Base-by-base conservation (phyloP, 2,888 invertebrate species). In the Stenodema calcarata region DNA sequence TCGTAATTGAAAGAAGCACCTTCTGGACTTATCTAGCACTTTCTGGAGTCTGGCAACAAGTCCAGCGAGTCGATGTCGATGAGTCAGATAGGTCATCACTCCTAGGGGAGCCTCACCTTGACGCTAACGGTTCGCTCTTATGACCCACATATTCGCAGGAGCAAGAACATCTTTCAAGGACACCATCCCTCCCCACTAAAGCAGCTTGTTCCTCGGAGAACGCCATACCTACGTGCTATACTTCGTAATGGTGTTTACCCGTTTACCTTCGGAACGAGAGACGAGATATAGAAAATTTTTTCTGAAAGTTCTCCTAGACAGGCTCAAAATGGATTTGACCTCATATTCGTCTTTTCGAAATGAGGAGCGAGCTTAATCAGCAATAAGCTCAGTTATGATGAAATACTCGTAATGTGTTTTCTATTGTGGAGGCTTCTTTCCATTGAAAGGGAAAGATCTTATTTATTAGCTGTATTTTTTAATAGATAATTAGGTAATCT, bases 131-230 rank as follows among this genome's bases (percentile, higher is more conserved):
- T 82, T 41, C 69, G 82, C 82, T 82, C 82, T 69, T 82, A 41
- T 82, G 82, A 82, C 82, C 82, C 69, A 69, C 62, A 82, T 82
- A 82, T 82, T 82, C 82, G 82, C 82, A 42, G 82, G 82, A 69
- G 82, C 82, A 82, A 82, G 82, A 82, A 82, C 82, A 82, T 82
- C 69, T 69, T 42, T 62, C 82, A 82, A 82, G 82, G 82, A 82
- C 82, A 82, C 82, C 62, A 11, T 35, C 62, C 11, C 62, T 23
- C 18, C 54, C n/a, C 54, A 18, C 23, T 23, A 0, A 11, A 62
- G 35, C 62, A 23, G 23, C 62, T 62, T 62, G 11, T 62, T 23
- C 23, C 18, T 4, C 9, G 23, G 23, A 62, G 9, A 23, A 27
- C 7, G 2, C 23, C 11, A 12, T 62, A 62, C 7, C 18, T 23